Conservation (phyloP, 2,113 vertebrate species). For the Neodon shergylaensis region DNA sequence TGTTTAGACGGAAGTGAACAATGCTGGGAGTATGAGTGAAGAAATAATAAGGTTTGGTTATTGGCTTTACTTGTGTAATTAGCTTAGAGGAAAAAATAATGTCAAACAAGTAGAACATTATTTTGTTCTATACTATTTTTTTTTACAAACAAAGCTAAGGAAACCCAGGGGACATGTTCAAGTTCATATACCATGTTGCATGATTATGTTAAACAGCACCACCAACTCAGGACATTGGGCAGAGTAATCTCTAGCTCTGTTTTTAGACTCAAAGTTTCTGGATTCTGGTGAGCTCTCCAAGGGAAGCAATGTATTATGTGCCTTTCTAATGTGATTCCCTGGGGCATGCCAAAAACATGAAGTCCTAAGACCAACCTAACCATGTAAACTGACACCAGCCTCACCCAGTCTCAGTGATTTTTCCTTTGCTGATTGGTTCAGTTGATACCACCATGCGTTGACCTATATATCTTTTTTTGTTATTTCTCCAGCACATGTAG, state of each 20-base stretch:
- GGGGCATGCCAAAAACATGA: not conserved
- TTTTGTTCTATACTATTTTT: not conserved
- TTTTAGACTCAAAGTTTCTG: not conserved
- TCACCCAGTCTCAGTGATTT: not conserved
- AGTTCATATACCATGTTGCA: not conserved
- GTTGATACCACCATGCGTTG: not conserved
- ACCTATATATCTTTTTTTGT: slow-evolving; percentile 31
- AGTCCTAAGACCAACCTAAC: not conserved
- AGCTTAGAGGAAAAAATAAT: not conserved
- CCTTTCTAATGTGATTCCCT: not conserved
- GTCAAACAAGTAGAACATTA: not conserved
- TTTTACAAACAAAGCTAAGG: not conserved
- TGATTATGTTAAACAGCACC: not conserved
- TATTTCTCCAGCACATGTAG: not conserved
- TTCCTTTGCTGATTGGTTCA: not conserved
- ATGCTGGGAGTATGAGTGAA: not conserved
- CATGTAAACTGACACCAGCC: not conserved
- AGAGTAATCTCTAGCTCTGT: not conserved
- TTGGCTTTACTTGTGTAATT: not conserved
- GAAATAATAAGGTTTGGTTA: not conserved
- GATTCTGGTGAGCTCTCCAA: not conserved
- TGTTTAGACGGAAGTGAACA: not conserved
- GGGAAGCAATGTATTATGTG: not conserved
- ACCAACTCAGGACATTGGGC: not conserved
- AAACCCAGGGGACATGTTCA: not conserved